Percentiles rank a stretch among this genome's conserved stretches.
Evolutionary conservation across 2,797 vertebrate genomes (phyloP).

Genomic region (Enteromius afrohamiltoni): DNA sequence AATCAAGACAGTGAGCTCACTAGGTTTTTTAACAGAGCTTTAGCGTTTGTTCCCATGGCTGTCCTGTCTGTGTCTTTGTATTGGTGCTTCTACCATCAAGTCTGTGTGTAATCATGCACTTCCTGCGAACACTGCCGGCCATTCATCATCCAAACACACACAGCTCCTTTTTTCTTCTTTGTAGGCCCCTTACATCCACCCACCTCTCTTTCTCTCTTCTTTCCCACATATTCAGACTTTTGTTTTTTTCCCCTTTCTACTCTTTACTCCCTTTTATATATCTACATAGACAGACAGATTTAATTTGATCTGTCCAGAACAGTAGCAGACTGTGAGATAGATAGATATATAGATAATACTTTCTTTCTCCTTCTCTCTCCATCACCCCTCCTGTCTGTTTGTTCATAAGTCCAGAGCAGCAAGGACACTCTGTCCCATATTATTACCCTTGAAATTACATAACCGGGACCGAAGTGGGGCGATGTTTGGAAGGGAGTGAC

Average conservation of each 20-base stretch:
- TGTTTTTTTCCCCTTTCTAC: background rate
- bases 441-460: slow-evolving; percentile 60
- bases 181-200: background rate
- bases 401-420: slow-evolving; percentile 32
- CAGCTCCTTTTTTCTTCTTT: slow-evolving; percentile 3
- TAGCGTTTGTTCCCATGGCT: background rate
- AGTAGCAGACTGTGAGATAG: background rate
- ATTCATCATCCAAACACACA: slow-evolving; percentile 40
- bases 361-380: slow-evolving; percentile 7
- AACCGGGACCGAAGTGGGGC: slow-evolving; percentile 39
- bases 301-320: background rate
- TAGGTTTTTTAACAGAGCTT: background rate
- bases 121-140: slow-evolving; percentile 31
- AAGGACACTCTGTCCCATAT: slow-evolving; percentile 55
- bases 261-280: background rate
- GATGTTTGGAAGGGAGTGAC: slow-evolving; percentile 36
- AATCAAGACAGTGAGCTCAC: background rate
- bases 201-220: slow-evolving; percentile 1
- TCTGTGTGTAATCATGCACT: slow-evolving; percentile 38
- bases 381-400: slow-evolving; percentile 15
- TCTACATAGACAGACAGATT: background rate
- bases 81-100: slow-evolving; percentile 6
- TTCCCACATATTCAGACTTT: background rate
- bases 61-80: slow-evolving; percentile 24
- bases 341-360: background rate